Base-by-base conservation (phyloP, 1,140 invertebrate species). In the Melitaea cinxia region DNA sequence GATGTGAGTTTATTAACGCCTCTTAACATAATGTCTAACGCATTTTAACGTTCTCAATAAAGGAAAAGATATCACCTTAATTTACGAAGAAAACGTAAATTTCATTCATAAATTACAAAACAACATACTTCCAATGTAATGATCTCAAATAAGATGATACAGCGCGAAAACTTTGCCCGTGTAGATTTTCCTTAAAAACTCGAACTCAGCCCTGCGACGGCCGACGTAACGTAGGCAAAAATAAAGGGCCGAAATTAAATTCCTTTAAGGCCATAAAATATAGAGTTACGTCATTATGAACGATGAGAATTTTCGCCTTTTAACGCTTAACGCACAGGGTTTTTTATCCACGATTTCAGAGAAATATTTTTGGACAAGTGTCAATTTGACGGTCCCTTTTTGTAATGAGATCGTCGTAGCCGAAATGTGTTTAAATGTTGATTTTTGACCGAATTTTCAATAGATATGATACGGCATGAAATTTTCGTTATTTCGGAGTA, bases 271-370 rank as follows among this genome's bases (percentile, higher is more conserved):
- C 71, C 79, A 81, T 84, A 88, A 83, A 84, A 75, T 85, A 83
- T 85, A 77, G 78, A 80, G 77, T 88, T 88, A 88, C 85, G 77
- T 88, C 82, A 85, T 88, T 85, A 85, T 70, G 61, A 55, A 45
- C 33, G 65, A 73, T 73, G 52, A 66, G 59, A 69, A 72, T 70
- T 73, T 70, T 70, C 58, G 58, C 57, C 64, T 77, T 68, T 58
- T 55, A 47, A 23, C 50, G 21, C 28, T 71, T n/a, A 14, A 62
- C 68, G 53, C 45, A 59, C 58, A 23, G 45, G 28, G 35, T 54
- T 53, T 65, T 66, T 42, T 47, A 6, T 30, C 14, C 26, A 14
- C 35, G 42, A 49, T 59, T 17, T 49, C 26, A 26, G 17, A 33
- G 17, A 49, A 59, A 61, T 35, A 45, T 66, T 66, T 55, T 60